These are phyloP conservation scores for Idaea dimidiata DNA, from an alignment of 2,888 invertebrate species.

Conservation along the genomic window DNA sequence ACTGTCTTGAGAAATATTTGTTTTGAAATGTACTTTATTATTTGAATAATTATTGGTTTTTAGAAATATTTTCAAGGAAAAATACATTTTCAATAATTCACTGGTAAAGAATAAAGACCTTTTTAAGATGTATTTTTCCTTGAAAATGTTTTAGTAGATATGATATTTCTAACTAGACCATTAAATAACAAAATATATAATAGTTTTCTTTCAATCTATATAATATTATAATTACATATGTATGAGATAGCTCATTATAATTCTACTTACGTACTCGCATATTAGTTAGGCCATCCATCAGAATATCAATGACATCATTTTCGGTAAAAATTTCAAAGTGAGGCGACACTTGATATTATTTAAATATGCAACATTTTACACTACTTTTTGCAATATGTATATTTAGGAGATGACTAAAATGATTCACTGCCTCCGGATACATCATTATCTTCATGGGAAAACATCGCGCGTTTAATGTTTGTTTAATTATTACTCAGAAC, in stretches of 20 bases:
- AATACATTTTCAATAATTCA: no score
- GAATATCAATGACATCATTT: not conserved
- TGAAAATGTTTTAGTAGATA: conserved; percentile 6
- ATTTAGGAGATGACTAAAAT: conserved; percentile 18
- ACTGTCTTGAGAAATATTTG: not conserved
- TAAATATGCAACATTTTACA: not conserved
- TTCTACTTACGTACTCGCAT: not conserved
- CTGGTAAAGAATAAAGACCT: no score
- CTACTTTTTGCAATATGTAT: not conserved
- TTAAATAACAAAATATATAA: no score
- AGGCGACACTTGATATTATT: not conserved
- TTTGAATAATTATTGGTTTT: no score
- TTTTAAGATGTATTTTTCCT: conserved; percentile 9
- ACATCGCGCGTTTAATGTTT: not conserved
- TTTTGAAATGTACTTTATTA: conserved; percentile 1
- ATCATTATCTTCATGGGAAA: conserved; percentile 24
- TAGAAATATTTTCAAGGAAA: no score
- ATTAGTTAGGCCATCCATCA: not conserved
- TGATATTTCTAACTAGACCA: no score
- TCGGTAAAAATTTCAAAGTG: not conserved
- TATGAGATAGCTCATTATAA: not conserved
- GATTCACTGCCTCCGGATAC: conserved; percentile 25
- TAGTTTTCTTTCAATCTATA: no score
- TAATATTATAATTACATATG: not conserved
- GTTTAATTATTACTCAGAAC: not conserved